phyloP scores from a whole-genome alignment of 2,113 vertebrate genomes.

The Rhodinocichla rosea region DNA sequence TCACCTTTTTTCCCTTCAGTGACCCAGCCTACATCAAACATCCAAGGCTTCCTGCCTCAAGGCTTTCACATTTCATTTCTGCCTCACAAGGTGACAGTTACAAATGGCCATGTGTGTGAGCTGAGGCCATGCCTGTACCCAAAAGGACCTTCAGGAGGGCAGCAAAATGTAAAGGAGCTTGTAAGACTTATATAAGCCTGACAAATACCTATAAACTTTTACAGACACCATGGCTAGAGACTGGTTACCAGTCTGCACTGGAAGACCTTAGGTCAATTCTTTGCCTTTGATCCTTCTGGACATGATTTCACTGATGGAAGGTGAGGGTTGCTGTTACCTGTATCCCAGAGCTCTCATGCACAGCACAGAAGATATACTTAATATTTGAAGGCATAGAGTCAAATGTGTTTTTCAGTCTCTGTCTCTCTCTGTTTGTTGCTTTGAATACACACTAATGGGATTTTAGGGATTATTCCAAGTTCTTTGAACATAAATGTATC shows the following conservation, averaged over 20 bases:
- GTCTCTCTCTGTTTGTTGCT: neutral
- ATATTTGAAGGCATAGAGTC: neutral
- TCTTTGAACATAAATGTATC: neutral
- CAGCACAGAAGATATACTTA: neutral
- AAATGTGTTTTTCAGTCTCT: neutral
- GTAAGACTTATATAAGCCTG: neutral
- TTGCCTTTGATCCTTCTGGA: neutral
- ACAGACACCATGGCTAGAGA: neutral
- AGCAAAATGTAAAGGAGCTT: neutral
- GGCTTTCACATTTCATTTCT: neutral
- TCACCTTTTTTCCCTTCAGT: neutral
- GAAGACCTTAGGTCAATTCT: neutral
- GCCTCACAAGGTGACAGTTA: neutral
- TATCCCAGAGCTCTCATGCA: neutral
- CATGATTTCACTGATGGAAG: neutral
- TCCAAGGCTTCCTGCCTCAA: neutral
- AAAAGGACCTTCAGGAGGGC: neutral
- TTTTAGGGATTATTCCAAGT: neutral
- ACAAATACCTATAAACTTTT: neutral
- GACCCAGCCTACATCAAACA: neutral
- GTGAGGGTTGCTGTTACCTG: neutral
- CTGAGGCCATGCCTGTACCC: neutral
- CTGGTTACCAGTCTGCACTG: neutral
- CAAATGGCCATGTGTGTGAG: neutral
- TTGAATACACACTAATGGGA: neutral